These are phyloP conservation scores for Xerus inauris DNA, from an alignment of 2,113 vertebrate species.

Conservation along the genomic window DNA sequence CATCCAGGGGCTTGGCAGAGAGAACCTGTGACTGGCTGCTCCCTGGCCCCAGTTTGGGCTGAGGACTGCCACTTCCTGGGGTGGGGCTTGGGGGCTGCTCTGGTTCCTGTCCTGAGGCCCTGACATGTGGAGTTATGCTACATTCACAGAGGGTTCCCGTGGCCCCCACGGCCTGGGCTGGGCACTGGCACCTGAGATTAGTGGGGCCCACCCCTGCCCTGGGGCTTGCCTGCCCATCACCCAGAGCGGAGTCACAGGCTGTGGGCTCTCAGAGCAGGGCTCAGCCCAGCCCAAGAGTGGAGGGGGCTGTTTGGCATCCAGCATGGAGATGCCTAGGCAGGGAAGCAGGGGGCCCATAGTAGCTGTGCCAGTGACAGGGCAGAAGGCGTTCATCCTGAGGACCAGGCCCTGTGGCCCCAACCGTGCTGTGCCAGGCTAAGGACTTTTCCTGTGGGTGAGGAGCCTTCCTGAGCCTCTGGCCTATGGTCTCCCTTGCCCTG, in stretches of 20 bases:
- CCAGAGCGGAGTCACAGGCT: no score
- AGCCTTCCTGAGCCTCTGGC: no score
- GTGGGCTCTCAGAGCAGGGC: not conserved
- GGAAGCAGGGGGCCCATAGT: accelerated
- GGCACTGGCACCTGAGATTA: not conserved
- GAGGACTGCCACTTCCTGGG: not conserved
- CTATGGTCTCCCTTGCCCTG: not conserved
- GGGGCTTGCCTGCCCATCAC: accelerated
- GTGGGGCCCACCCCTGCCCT: not conserved
- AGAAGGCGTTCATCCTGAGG: not conserved
- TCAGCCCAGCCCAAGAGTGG: not conserved
- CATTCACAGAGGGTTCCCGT: not conserved
- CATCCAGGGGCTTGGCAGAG: not conserved
- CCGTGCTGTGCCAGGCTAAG: not conserved
- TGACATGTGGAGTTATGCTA: accelerated
- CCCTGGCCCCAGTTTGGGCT: not conserved
- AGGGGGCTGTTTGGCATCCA: accelerated
- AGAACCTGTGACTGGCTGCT: not conserved
- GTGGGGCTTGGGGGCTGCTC: accelerated
- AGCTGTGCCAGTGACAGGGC: not conserved
- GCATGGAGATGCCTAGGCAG: not conserved
- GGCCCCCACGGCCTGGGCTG: not conserved
- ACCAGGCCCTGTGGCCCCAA: not conserved
- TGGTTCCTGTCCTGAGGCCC: not conserved
- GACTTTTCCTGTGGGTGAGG: not conserved